These are phyloP conservation scores for Dicycla oo DNA, from an alignment of 2,888 invertebrate genomes.

Conservation along the genomic window DNA sequence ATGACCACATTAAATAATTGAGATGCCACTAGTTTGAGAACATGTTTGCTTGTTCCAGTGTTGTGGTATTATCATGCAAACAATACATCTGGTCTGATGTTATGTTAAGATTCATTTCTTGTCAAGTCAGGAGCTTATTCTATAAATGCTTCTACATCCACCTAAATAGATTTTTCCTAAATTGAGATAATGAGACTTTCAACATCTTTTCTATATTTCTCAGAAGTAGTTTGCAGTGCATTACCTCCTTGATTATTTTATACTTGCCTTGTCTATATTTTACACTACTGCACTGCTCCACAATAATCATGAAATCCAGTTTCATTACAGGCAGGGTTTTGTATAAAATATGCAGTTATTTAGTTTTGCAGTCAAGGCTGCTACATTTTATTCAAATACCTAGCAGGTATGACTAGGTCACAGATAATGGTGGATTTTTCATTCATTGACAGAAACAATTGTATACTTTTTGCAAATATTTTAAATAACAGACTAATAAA, in stretches of 20 bases:
- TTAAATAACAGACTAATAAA: conserved; percentile 30
- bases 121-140: neutral
- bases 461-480: conserved; percentile 25
- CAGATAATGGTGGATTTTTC: conserved; percentile 33
- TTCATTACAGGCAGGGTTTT: neutral
- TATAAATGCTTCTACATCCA: neutral
- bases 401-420: conserved; percentile 42
- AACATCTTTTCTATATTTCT: neutral
- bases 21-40: neutral
- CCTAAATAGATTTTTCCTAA: neutral
- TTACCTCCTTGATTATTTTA: neutral
- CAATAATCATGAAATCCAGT: neutral
- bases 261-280: neutral
- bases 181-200: neutral
- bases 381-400: conserved; percentile 34
- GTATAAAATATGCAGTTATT: conserved; percentile 46
- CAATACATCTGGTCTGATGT: neutral
- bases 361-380: conserved; percentile 50
- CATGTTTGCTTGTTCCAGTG: too few species aligned
- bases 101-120: neutral
- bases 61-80: neutral
- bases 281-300: neutral
- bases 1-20: neutral
- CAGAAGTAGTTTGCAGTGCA: neutral
- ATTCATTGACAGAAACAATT: conserved; percentile 36